These are phyloP conservation scores for Megaceryle alcyon DNA, from an alignment of 2,797 vertebrate genomes.

Conservation along the genomic window DNA sequence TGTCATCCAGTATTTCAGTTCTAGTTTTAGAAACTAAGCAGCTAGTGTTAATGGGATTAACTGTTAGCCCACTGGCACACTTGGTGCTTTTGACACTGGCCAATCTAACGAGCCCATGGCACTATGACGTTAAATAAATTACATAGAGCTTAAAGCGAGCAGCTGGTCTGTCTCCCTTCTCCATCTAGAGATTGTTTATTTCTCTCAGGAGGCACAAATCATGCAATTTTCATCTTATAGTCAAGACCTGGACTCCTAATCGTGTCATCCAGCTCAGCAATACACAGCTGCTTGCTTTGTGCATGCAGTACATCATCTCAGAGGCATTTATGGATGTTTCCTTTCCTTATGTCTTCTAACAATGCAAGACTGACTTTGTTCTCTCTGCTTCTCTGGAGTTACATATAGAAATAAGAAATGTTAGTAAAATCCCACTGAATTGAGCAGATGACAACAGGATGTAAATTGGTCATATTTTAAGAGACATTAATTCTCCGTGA, in stretches of 20 bases:
- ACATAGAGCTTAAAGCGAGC: background rate
- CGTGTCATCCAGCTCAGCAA: background rate
- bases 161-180: constrained; percentile 1
- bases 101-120: background rate
- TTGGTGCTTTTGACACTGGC: background rate
- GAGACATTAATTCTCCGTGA: background rate
- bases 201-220: background rate
- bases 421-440: background rate
- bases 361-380: background rate
- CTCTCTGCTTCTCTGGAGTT: background rate
- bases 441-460: background rate
- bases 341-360: background rate
- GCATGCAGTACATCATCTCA: background rate
- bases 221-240: background rate
- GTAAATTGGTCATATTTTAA: background rate
- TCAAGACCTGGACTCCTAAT: background rate
- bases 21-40: constrained; percentile 60
- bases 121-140: constrained; percentile 44
- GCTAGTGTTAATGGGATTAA: constrained; percentile 59
- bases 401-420: background rate
- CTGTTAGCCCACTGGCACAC: constrained; percentile 33
- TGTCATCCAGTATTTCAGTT: background rate
- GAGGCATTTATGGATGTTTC: background rate
- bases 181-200: background rate
- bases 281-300: background rate